A percentile compares a stretch with the other conserved stretches of the same genome.
Evolutionary conservation across 2,888 invertebrate species (phyloP).

Genomic region (Macrophya annulata): DNA sequence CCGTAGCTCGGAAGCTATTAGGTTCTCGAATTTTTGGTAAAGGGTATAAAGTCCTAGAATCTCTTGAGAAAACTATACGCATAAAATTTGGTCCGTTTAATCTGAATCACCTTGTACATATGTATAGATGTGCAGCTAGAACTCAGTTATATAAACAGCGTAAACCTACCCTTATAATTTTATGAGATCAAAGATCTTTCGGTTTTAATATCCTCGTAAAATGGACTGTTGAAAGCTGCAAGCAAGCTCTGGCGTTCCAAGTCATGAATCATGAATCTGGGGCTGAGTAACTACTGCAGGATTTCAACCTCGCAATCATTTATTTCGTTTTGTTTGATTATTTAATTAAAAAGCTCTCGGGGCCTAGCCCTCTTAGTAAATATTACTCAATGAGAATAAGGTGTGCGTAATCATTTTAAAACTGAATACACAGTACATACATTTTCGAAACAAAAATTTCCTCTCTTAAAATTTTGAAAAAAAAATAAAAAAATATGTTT

Average conservation of each 20-base stretch:
- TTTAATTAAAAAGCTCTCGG: not conserved
- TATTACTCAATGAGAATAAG: not conserved
- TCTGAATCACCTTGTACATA: too few relatives aligned
- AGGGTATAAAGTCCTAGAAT: too few relatives aligned
- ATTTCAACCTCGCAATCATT: slow-evolving; percentile 9
- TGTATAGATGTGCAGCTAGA: not conserved
- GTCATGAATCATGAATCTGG: slow-evolving; percentile 3
- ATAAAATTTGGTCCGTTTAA: too few relatives aligned
- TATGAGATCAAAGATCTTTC: slow-evolving; percentile 46
- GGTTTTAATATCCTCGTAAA: slow-evolving; percentile 28
- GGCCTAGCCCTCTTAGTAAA: not conserved
- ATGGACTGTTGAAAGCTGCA: not conserved
- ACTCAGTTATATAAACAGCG: slow-evolving; percentile 21
- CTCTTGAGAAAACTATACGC: too few relatives aligned
- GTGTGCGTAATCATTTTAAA: not conserved
- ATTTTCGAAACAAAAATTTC: not conserved
- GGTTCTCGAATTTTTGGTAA: too few relatives aligned
- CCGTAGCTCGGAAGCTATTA: too few relatives aligned
- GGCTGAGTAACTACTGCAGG: not conserved
- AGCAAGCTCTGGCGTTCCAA: not conserved
- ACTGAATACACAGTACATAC: not conserved
- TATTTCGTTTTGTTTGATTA: not conserved
- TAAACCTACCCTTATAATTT: slow-evolving; percentile 30
- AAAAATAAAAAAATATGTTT: not conserved
- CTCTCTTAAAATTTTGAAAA: too few relatives aligned